These are phyloP conservation scores for Stenchaetothrips biformis DNA, from an alignment of 2,888 invertebrate genomes.

Conservation along the genomic window DNA sequence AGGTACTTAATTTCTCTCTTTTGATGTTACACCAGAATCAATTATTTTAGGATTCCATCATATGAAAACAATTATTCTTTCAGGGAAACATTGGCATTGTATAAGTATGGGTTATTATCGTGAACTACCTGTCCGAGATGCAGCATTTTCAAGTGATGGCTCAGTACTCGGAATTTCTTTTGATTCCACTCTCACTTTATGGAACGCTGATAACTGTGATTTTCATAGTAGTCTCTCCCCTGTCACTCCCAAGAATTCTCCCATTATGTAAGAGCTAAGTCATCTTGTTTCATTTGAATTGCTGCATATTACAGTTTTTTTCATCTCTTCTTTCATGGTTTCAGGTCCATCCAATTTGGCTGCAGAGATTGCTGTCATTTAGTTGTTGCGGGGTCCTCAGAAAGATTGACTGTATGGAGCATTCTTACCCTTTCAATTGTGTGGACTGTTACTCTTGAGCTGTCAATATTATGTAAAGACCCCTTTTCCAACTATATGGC, in stretches of 20 bases:
- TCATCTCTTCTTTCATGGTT: conserved; percentile 34
- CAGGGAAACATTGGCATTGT: conserved; percentile 61
- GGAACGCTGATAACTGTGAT: conserved; percentile 57
- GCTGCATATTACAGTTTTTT: background rate
- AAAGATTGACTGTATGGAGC: conserved; percentile 66
- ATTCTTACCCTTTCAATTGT: conserved; percentile 61
- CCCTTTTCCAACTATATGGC: conserved; percentile 63
- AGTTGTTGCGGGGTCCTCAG: conserved; percentile 53
- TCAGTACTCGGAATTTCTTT: conserved; percentile 68
- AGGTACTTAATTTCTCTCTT: conserved; percentile 17
- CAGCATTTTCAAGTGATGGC: conserved; percentile 69
- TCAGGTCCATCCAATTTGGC: conserved; percentile 56
- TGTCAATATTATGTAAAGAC: conserved; percentile 54
- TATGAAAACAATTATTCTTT: conserved; percentile 37
- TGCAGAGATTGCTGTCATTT: conserved; percentile 54
- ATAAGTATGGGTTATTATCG: conserved; percentile 59
- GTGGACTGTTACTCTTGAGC: conserved; percentile 59
- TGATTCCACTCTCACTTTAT: conserved; percentile 61
- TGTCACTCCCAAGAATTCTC: conserved; percentile 36
- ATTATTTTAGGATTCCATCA: background rate
- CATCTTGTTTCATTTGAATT: conserved; percentile 22
- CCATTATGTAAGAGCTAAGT: background rate
- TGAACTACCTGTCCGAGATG: conserved; percentile 53
- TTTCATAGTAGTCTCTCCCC: conserved; percentile 56
- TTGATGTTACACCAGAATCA: conserved; percentile 33